Conservation (phyloP, 2,888 invertebrate genomes). For the Trachelus stipa region DNA sequence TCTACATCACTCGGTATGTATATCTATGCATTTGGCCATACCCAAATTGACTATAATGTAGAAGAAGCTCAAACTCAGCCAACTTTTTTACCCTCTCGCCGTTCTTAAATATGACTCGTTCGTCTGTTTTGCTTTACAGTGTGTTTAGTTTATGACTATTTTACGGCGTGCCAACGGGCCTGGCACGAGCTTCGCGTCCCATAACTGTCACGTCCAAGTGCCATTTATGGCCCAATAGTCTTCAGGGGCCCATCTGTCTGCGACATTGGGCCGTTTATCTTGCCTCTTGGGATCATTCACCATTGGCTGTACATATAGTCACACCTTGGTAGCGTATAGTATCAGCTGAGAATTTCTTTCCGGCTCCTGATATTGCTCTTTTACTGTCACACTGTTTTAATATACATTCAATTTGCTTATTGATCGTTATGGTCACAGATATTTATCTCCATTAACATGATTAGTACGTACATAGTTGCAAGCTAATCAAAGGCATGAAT, state of each 20-base stretch:
- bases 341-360: not conserved
- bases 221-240: slow-evolving; percentile 52
- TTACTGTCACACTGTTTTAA: not conserved
- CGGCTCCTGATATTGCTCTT: not conserved
- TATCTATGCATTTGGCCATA: not conserved
- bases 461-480: not conserved
- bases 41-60: not conserved
- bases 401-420: not conserved
- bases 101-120: not conserved
- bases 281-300: slow-evolving; percentile 5
- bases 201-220: slow-evolving; percentile 63
- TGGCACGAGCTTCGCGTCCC: slow-evolving; percentile 60
- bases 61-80: not conserved
- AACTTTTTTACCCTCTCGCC: not conserved
- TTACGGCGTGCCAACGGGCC: slow-evolving; percentile 57
- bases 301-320: not conserved
- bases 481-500: not conserved
- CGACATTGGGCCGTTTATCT: slow-evolving; percentile 44
- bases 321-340: not conserved
- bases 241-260: slow-evolving; percentile 44
- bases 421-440: not conserved
- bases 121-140: slow-evolving; percentile 50
- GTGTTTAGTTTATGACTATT: slow-evolving; percentile 60
- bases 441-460: not conserved
- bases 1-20: not conserved